These are phyloP conservation scores for Corythornis madagascariensis DNA, from an alignment of 2,113 vertebrate genomes.

Conservation along the genomic window DNA sequence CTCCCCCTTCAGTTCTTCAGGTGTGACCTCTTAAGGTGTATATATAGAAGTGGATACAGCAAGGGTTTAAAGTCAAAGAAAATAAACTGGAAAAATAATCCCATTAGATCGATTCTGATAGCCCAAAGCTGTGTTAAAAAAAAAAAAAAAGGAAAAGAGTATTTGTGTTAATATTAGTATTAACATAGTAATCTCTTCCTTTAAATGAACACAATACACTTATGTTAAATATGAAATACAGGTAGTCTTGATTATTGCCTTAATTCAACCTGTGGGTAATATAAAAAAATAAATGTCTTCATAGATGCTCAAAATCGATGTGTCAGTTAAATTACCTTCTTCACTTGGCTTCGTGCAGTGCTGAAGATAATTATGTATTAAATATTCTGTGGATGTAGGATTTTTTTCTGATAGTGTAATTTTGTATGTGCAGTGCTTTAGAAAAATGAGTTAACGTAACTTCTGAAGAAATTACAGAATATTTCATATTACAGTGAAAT, in stretches of 20 bases:
- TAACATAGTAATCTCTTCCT: not conserved
- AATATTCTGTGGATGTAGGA: not conserved
- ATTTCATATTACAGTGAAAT: not conserved
- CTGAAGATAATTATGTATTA: not conserved
- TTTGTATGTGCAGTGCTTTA: not conserved
- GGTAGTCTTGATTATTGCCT: not conserved
- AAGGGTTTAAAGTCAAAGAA: not conserved
- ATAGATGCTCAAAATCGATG: not conserved
- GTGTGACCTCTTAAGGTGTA: not conserved
- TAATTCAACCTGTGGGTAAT: not conserved
- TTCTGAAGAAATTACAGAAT: not conserved
- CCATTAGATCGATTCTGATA: not conserved
- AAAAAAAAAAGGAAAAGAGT: not conserved
- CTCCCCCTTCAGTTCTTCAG: not conserved
- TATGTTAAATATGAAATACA: not conserved
- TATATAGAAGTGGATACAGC: not conserved
- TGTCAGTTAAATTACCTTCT: not conserved
- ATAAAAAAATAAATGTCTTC: not conserved
- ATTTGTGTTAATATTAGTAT: not conserved
- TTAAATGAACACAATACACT: not conserved
- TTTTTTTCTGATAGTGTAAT: not conserved
- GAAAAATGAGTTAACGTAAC: not conserved
- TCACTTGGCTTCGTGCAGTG: not conserved
- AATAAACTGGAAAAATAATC: not conserved
- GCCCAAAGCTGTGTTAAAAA: not conserved